phyloP scores from a whole-genome alignment of 2,888 invertebrate species.

The Yponomeuta cagnagella region DNA sequence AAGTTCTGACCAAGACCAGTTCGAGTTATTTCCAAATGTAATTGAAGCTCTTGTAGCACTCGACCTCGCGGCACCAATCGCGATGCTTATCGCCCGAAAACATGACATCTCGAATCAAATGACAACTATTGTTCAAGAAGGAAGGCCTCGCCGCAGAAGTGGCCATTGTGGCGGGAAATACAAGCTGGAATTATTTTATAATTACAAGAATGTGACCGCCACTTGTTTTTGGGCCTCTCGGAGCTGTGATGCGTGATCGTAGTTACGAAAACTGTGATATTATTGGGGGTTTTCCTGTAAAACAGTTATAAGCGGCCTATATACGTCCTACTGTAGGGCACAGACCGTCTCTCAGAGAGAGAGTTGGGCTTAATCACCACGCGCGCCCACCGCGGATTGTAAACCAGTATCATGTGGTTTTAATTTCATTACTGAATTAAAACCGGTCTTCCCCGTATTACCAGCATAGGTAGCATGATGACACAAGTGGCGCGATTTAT shows the following conservation, averaged over 20 bases:
- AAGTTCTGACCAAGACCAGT: not conserved
- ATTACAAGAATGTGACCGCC: not conserved
- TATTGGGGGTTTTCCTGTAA: too few relatives aligned
- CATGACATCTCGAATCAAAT: conserved; percentile 69
- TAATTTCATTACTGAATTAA: too few relatives aligned
- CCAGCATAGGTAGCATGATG: too few relatives aligned
- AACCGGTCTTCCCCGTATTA: too few relatives aligned
- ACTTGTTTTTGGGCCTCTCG: not conserved
- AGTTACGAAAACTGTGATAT: too few relatives aligned
- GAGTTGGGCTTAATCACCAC: too few relatives aligned
- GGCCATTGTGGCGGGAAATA: conserved; percentile 65
- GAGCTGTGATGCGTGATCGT: not conserved
- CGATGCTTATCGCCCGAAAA: conserved; percentile 58
- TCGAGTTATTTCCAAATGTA: conserved; percentile 40
- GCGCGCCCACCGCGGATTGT: too few relatives aligned
- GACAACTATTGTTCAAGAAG: conserved; percentile 65
- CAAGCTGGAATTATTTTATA: not conserved
- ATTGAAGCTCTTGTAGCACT: conserved; percentile 61
- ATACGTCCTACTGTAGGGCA: too few relatives aligned
- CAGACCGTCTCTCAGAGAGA: too few relatives aligned
- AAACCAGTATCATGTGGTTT: too few relatives aligned
- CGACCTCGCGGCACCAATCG: conserved; percentile 66
- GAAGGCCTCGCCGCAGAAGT: conserved; percentile 40
- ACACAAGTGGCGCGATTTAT: too few relatives aligned
- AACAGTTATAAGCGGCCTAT: too few relatives aligned